Conservation (phyloP, 2,888 invertebrate genomes). For the Podotricha telesiphe region DNA sequence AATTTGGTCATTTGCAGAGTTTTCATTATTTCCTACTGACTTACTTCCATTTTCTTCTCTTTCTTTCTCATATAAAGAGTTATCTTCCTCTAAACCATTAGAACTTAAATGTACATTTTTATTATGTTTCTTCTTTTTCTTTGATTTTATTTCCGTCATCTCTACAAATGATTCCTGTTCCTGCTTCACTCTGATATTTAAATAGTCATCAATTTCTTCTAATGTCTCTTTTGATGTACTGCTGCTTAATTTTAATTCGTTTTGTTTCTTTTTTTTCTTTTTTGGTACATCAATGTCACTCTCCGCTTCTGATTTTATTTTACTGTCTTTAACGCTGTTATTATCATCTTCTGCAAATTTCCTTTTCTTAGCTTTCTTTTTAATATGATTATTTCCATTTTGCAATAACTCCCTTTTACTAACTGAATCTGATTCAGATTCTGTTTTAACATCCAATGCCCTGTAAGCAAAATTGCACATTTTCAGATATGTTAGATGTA, state of each 20-base stretch:
- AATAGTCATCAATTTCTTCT: conserved; percentile 53
- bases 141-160: conserved; percentile 40
- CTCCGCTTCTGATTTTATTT: conserved; percentile 57
- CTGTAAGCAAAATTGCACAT: conserved; percentile 51
- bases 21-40: conserved; percentile 10
- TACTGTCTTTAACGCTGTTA: conserved; percentile 31
- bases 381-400: conserved; percentile 3
- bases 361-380: conserved; percentile 45
- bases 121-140: conserved; percentile 48
- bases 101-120: conserved; percentile 30
- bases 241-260: conserved; percentile 31
- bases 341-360: conserved; percentile 36
- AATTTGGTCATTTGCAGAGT: not conserved
- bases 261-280: conserved; percentile 47
- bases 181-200: conserved; percentile 59
- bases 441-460: conserved; percentile 14
- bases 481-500: not conserved
- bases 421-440: conserved; percentile 18
- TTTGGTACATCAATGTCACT: conserved; percentile 56
- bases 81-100: conserved; percentile 35
- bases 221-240: conserved; percentile 34
- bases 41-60: conserved; percentile 17
- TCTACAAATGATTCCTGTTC: conserved; percentile 55
- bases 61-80: not conserved
- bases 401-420: conserved; percentile 8